phyloP scores from a whole-genome alignment of 2,888 invertebrate species.

The Nipponacmea schrenckii region DNA sequence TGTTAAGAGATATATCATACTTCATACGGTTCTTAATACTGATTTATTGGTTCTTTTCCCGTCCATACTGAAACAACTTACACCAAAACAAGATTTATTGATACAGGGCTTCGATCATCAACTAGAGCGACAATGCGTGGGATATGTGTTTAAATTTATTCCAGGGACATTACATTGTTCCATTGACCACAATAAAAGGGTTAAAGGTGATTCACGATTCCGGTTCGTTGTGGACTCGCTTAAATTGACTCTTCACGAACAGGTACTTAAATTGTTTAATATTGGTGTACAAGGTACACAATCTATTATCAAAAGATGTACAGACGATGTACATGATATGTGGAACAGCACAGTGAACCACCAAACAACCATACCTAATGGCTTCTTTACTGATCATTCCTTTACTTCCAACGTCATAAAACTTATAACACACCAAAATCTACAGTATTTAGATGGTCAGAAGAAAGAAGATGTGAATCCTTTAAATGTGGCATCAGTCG shows the following conservation, averaged over 20 bases:
- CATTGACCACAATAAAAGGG: background rate
- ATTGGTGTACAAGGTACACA: conserved; percentile 9
- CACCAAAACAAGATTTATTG: conserved; percentile 10
- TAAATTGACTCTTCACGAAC: conserved; percentile 12
- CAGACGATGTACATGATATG: conserved; percentile 9
- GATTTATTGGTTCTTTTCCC: conserved; percentile 40
- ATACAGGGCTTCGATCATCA: conserved; percentile 3
- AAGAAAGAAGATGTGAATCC: conserved; percentile 6
- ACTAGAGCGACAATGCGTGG: conserved; percentile 15
- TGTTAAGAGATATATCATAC: conserved; percentile 42
- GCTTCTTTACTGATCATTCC: conserved; percentile 6
- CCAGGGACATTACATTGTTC: conserved; percentile 15
- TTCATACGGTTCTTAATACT: conserved; percentile 39
- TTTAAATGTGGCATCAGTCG: conserved; percentile 13
- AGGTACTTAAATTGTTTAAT: conserved; percentile 14
- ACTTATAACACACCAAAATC: conserved; percentile 13
- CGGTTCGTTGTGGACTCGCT: conserved; percentile 10
- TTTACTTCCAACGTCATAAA: conserved; percentile 11
- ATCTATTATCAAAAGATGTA: conserved; percentile 16
- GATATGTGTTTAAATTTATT: conserved; percentile 9
- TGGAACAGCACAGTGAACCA: conserved; percentile 14
- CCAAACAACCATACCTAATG: background rate
- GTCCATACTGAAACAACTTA: conserved; percentile 17
- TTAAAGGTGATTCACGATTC: conserved; percentile 5
- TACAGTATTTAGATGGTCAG: conserved; percentile 15